phyloP scores from a whole-genome alignment of 2,113 vertebrate species.

The Nothoprocta pentlandii region DNA sequence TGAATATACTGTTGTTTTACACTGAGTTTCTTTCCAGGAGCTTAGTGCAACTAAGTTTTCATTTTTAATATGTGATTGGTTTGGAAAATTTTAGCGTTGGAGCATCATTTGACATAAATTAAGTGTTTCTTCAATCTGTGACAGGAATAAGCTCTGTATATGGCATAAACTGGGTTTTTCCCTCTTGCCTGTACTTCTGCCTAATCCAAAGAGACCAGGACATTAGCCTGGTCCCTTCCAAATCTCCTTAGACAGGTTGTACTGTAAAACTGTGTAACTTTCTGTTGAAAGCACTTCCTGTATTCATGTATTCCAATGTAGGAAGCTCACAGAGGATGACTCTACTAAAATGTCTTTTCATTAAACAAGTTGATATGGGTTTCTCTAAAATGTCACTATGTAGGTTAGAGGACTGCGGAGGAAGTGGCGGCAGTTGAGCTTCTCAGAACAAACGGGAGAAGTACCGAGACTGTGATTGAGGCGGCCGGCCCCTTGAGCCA shows the following conservation, averaged over 20 bases:
- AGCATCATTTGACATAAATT: conserved; percentile 53
- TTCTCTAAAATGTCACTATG: conserved; percentile 54
- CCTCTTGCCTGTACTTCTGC: conserved; percentile 70
- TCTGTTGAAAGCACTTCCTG: conserved; percentile 80
- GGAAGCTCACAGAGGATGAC: conserved; percentile 67
- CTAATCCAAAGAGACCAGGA: conserved; percentile 77
- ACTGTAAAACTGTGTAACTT: conserved; percentile 79
- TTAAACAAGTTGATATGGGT: conserved; percentile 18
- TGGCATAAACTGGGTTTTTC: conserved; percentile 58
- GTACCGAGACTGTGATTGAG: background rate
- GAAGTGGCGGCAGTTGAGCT: conserved; percentile 3
- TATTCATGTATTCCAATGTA: conserved; percentile 76
- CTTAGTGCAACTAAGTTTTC: conserved; percentile 34
- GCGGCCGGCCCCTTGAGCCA: background rate
- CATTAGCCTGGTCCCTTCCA: conserved; percentile 71
- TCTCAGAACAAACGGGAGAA: background rate
- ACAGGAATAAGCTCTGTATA: conserved; percentile 41
- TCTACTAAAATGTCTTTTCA: conserved; percentile 68
- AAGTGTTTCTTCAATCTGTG: conserved; percentile 62
- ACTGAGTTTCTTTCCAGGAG: conserved; percentile 28
- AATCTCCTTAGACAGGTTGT: conserved; percentile 76
- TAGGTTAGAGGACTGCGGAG: conserved; percentile 16
- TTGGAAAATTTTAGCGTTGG: conserved; percentile 55
- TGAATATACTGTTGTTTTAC: conserved; percentile 11
- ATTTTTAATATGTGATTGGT: conserved; percentile 26